Evolutionary conservation across 2,113 vertebrate genomes (phyloP).

Genomic region (Jaculus jaculus): DNA sequence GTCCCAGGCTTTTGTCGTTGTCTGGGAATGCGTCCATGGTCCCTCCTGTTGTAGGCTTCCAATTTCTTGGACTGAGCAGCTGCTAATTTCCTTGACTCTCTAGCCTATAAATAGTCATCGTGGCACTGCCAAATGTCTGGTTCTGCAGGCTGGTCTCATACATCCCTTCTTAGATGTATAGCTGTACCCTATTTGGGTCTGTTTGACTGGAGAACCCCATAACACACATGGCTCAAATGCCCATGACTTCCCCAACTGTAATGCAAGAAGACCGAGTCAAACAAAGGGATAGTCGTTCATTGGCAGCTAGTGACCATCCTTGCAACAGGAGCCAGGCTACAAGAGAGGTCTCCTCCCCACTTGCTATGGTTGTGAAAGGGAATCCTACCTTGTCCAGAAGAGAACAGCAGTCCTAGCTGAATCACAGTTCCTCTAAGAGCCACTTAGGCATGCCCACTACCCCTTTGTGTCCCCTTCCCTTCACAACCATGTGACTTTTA

Average conservation of each 20-base stretch:
- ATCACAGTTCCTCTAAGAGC: background rate
- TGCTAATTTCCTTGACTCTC: background rate
- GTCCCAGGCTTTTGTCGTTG: background rate
- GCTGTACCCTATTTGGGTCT: background rate
- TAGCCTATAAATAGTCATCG: background rate
- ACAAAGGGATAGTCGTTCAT: background rate
- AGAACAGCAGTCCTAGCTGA: background rate
- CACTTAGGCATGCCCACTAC: background rate
- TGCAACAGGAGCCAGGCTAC: background rate
- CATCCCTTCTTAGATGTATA: background rate
- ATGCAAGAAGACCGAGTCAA: background rate
- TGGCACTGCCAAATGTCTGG: background rate
- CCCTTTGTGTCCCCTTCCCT: background rate
- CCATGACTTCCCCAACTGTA: too few relatives aligned
- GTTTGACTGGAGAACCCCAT: background rate
- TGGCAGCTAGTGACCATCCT: background rate
- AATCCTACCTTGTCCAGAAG: background rate
- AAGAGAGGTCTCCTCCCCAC: background rate
- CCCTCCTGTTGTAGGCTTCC: background rate
- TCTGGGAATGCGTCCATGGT: background rate
- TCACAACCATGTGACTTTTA: rapidly evolving
- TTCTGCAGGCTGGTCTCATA: too few relatives aligned
- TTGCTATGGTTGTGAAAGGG: background rate
- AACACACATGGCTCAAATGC: background rate
- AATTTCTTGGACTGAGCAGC: background rate